Conservation (phyloP, 2,888 invertebrate species). For the Eristalis pertinax region DNA sequence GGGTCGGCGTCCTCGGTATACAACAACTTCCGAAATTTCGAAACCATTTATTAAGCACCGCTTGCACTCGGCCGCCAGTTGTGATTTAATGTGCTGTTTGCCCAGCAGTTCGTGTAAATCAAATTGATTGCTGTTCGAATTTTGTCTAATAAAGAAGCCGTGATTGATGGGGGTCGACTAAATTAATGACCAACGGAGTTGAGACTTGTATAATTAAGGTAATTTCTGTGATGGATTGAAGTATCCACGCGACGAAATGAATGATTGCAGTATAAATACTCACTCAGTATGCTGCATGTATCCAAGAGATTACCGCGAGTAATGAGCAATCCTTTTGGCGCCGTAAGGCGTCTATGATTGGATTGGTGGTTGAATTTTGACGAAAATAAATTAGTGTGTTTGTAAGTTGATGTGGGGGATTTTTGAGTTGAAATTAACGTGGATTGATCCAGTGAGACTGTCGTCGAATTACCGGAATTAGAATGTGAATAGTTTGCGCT, state of each 20-base stretch:
- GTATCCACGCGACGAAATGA: neutral
- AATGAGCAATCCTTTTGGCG: neutral
- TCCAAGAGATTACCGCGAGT: neutral
- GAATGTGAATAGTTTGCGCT: no score
- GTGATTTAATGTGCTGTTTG: neutral
- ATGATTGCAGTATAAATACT: neutral
- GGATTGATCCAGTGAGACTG: no score
- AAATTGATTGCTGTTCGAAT: neutral
- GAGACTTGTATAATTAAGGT: neutral
- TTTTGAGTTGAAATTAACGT: no score
- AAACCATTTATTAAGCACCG: neutral
- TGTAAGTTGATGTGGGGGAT: no score
- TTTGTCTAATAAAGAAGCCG: neutral
- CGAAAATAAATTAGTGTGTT: no score
- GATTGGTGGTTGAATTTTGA: no score
- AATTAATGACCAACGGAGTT: neutral
- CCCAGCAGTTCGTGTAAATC: neutral
- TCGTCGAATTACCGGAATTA: no score
- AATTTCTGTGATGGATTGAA: neutral
- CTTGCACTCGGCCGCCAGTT: neutral
- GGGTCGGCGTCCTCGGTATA: no score
- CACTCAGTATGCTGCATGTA: neutral
- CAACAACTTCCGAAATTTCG: neutral
- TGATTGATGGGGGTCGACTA: neutral
- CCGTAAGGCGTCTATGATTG: neutral